A percentile compares a stretch with the other conserved stretches of the same genome.
Evolutionary conservation across 2,888 invertebrate genomes (phyloP).

Genomic region (Petrolisthes cinctipes): DNA sequence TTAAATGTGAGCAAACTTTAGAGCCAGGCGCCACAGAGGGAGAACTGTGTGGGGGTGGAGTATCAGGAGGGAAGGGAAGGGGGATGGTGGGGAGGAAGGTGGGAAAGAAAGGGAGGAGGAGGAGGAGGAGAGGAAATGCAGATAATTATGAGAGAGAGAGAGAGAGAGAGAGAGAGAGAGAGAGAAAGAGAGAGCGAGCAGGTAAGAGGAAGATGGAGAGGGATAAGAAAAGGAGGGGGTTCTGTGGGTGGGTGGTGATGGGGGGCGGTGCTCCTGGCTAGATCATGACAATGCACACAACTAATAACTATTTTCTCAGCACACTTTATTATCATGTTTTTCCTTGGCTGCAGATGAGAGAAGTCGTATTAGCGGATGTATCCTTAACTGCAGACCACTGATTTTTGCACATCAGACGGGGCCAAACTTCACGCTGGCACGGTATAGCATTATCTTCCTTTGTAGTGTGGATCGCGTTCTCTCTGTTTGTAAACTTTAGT

Average conservation of each 20-base stretch:
- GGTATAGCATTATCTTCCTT: no score
- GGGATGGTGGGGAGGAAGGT: neutral
- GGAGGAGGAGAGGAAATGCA: neutral
- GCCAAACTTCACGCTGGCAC: no score
- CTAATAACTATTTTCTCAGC: no score
- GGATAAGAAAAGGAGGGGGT: neutral
- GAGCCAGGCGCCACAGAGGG: neutral
- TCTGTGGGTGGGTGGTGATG: constrained; percentile 8
- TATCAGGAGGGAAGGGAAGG: neutral
- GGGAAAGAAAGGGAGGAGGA: neutral
- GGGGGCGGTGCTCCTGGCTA: neutral
- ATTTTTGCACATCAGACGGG: no score
- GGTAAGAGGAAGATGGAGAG: constrained; percentile 9
- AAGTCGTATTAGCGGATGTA: no score
- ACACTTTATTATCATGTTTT: no score
- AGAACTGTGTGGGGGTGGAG: neutral
- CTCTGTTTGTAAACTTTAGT: no score
- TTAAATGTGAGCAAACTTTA: constrained; percentile 2
- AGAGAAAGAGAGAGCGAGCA: constrained; percentile 3
- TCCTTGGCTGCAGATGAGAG: no score
- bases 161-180: constrained; percentile 12
- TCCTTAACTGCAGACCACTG: no score
- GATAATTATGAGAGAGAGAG: neutral
- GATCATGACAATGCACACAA: no score
- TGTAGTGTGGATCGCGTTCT: no score